These are phyloP conservation scores for Cryptocheilus praepositus DNA, from an alignment of 2,888 invertebrate species.

Conservation along the genomic window DNA sequence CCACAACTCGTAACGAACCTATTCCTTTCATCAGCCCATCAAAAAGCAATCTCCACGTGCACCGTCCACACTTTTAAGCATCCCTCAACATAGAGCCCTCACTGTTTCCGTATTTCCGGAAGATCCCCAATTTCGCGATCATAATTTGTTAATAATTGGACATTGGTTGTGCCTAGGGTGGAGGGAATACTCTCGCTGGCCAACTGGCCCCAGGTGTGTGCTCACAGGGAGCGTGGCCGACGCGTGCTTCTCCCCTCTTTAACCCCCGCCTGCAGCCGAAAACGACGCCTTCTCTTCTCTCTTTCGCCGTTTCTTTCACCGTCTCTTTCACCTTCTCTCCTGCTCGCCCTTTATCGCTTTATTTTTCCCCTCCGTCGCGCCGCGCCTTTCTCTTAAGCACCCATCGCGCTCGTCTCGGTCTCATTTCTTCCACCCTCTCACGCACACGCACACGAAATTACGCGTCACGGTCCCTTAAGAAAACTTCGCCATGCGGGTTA, in stretches of 20 bases:
- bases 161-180: conserved; percentile 61
- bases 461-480: background rate
- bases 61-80: no score
- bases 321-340: background rate
- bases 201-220: conserved; percentile 71
- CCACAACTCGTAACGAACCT: no score
- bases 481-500: no score
- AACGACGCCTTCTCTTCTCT: conserved; percentile 19
- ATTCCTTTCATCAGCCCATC: background rate
- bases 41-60: no score
- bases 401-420: no score
- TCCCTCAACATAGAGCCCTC: background rate
- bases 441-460: conserved; percentile 19
- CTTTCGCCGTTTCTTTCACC: conserved; percentile 15
- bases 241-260: conserved; percentile 70
- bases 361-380: conserved; percentile 6
- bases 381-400: conserved; percentile 1
- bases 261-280: conserved; percentile 42
- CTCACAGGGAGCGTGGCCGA: conserved; percentile 66
- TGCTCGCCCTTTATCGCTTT: conserved; percentile 7
- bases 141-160: conserved; percentile 71
- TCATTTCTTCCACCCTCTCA: conserved; percentile 1
- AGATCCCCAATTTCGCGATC: conserved; percentile 64
- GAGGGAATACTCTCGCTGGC: conserved; percentile 64
- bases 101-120: conserved; percentile 64